Evolutionary conservation across 2,888 invertebrate genomes (phyloP), one percentile per base, ranked within the genome.

Genomic region (Rotaria socialis): DNA sequence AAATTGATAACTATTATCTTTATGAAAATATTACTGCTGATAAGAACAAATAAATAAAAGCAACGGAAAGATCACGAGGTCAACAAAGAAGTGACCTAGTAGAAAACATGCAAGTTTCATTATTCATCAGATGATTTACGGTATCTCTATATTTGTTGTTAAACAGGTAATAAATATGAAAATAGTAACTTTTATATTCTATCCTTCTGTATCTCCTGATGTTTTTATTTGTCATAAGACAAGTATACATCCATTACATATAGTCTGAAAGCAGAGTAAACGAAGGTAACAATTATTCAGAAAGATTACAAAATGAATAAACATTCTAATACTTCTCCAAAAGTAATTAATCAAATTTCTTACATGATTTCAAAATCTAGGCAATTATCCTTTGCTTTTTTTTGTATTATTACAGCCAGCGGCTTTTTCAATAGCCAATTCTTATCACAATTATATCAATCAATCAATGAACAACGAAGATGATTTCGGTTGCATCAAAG

Each of bases 401-500:
- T 35, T 2, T 35, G 35, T 35, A 35, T 35, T 10, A 35, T 67
- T 67, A 2, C 24, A 67, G 67, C 2, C 35, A 35, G n/a, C 35
- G 3, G 19, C 35, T 2, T 19, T 67, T 14, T 67, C 67, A 35
- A 80, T 80, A 24, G 47, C 7, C n/a, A 80, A 80, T 80, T 3
- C 35, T 24, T 7, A n/a, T 80, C n/a, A 47, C 24, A 80, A 80
- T 47, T 24, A 47, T n/a, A 47, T 47, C 16, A 80, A 10, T 24
- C 24, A 43, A 80, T n/a, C 10, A 47, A 4, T n/a, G 10, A 80
- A 4, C 16, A 24, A 16, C 11, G 80, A 47, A 24, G 80, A 80
- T 80, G 80, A 80, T 14, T 47, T n/a, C n/a, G 80, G 47, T 24
- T 43, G 80, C n/a, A n/a, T 80, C 24, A 80, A 80, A 80, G 80